phyloP scores from a whole-genome alignment of 1,140 invertebrate genomes.

The Drosophila takahashii region DNA sequence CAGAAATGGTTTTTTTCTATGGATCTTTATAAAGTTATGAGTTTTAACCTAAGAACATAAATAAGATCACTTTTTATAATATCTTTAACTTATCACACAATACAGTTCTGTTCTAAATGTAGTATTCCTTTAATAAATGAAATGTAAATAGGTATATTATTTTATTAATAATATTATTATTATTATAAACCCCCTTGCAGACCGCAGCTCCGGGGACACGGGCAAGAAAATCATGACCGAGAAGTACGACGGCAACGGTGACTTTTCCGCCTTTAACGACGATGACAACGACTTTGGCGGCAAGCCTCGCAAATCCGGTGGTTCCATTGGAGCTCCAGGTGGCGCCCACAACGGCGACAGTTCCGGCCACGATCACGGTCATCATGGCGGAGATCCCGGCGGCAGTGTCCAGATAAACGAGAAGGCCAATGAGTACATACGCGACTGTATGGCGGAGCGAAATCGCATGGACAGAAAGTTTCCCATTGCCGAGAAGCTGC shows the following conservation, averaged over 20 bases:
- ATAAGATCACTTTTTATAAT: no score
- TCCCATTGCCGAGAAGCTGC: conserved; percentile 88
- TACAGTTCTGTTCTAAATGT: no score
- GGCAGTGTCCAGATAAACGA: conserved; percentile 85
- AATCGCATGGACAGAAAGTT: conserved; percentile 89
- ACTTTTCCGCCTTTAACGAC: conserved; percentile 85
- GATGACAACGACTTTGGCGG: conserved; percentile 86
- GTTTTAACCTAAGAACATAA: no score
- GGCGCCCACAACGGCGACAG: conserved; percentile 75
- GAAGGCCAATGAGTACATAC: conserved; percentile 91
- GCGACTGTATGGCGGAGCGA: conserved; percentile 91
- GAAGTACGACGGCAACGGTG: conserved; percentile 82
- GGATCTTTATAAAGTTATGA: no score
- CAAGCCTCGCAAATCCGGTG: conserved; percentile 84
- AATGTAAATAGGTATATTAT: not conserved
- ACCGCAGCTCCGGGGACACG: conserved; percentile 27
- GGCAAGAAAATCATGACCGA: conserved; percentile 71
- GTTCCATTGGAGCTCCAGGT: conserved; percentile 49
- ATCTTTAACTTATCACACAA: no score
- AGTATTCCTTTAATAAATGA: no score
- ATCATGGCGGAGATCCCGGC: conserved; percentile 38
- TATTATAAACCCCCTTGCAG: no score
- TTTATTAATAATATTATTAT: not conserved
- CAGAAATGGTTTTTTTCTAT: no score
- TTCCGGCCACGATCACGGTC: conserved; percentile 85